Evolutionary conservation across 2,888 invertebrate species (phyloP), one percentile per base, ranked within the genome.

Genomic region (Danaus chrysippus): DNA sequence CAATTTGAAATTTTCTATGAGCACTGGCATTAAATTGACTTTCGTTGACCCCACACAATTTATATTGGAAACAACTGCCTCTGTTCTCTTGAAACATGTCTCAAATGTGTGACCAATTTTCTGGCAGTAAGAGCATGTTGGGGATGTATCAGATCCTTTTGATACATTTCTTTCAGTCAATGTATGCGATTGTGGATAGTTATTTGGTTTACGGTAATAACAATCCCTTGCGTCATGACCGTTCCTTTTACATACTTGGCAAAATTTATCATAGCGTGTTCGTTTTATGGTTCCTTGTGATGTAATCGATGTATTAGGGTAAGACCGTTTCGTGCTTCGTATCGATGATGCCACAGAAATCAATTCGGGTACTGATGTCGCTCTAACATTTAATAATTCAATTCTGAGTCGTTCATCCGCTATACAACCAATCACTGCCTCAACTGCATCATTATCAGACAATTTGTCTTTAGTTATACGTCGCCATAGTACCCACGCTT

Each of bases 401-500:
- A 67, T 73, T 5, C 73, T 54, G 1, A 76, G 53, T 0, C 72
- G 69, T 12, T 71, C 74, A 54, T 77, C 75, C 9, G 58, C 59
- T 10, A 75, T 54, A 15, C 68, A 67, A 3, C 75, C 75, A 17
- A 76, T 65, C 3, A 65, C 65, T 0, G 65, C 65, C 43, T 65
- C 65, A 0, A 65, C 65, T 3, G 65, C 54, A 15, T 62, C 57
- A 9, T 41, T 10, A 55, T 59, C 15, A 13, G 23, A 19, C 1
- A 75, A 56, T 52, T 72, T 71, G 52, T 73, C 71, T 46, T 69
- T 75, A 0, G 73, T 73, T 0, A 76, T 23, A 10, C 73, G 62
- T 42, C 62, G 66, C 75, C 75, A 76, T 11, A 74, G 53, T 1
- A 74, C 58, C 75, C 76, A 75, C 0, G 73, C 65, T 19, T 64